phyloP scores from a whole-genome alignment of 2,888 invertebrate species.

The Physocephala rufipes region DNA sequence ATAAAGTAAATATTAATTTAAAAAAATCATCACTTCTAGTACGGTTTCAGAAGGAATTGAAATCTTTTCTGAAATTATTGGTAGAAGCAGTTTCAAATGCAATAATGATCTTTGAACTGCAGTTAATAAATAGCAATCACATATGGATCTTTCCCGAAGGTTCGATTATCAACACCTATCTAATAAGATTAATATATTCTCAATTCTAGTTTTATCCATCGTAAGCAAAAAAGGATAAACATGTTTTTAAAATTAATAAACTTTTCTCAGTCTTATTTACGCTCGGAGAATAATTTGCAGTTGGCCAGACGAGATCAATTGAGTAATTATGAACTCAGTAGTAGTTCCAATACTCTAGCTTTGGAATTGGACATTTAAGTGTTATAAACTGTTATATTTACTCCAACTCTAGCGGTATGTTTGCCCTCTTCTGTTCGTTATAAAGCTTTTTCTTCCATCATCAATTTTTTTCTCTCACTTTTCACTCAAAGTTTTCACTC shows the following conservation, averaged over 20 bases:
- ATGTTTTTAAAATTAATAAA: background rate
- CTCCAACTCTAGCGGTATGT: background rate
- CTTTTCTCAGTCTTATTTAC: no score
- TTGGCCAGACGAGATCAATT: no score
- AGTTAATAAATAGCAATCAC: background rate
- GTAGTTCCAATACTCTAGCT: background rate
- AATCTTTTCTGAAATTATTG: background rate
- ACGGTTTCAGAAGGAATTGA: no score
- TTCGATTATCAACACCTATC: no score
- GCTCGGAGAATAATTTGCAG: no score
- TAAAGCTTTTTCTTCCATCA: conserved; percentile 2
- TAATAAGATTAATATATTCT: no score
- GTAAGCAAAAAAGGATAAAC: no score
- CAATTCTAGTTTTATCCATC: no score
- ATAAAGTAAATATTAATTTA: no score
- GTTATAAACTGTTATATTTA: background rate
- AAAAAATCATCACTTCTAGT: no score
- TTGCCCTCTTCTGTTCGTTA: background rate
- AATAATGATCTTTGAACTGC: background rate
- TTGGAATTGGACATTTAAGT: background rate
- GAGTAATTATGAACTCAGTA: background rate
- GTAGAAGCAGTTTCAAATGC: background rate
- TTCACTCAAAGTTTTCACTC: conserved; percentile 40
- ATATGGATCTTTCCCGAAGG: no score
- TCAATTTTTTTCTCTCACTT: no score